Evolutionary conservation across 2,888 invertebrate genomes (phyloP).

Genomic region (Pseudococcus viburni): DNA sequence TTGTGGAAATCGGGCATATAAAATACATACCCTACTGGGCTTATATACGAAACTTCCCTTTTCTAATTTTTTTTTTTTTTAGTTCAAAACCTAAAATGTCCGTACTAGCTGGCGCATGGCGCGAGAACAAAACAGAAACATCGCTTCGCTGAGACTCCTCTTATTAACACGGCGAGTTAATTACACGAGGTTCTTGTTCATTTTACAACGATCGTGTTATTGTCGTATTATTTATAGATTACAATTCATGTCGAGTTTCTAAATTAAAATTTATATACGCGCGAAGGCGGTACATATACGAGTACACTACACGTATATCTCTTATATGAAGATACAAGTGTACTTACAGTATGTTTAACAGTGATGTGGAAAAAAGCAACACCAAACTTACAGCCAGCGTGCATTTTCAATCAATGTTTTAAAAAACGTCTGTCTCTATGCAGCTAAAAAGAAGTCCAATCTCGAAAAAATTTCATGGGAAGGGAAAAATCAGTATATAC

Average conservation of each 20-base stretch:
- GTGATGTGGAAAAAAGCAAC: not conserved
- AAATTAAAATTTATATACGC: constrained; percentile 34
- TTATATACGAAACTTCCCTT: too few species aligned
- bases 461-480: too few species aligned
- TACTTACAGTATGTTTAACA: not conserved
- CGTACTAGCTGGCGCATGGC: constrained; percentile 4
- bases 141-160: not conserved
- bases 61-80: too few species aligned
- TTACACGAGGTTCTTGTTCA: constrained; percentile 37
- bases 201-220: constrained; percentile 9
- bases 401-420: too few species aligned
- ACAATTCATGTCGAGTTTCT: constrained; percentile 21
- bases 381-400: not conserved
- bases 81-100: too few species aligned
- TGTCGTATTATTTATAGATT: constrained; percentile 47
- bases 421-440: too few species aligned
- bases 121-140: constrained; percentile 17
- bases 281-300: constrained; percentile 18
- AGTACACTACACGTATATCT: not conserved
- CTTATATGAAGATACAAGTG: not conserved
- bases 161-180: constrained; percentile 34
- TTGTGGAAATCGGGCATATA: too few species aligned
- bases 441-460: too few species aligned
- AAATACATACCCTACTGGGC: too few species aligned
- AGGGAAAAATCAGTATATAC: too few species aligned